Base-by-base conservation (phyloP, 2,113 vertebrate genomes). In the Rhynchopsitta pachyrhyncha region DNA sequence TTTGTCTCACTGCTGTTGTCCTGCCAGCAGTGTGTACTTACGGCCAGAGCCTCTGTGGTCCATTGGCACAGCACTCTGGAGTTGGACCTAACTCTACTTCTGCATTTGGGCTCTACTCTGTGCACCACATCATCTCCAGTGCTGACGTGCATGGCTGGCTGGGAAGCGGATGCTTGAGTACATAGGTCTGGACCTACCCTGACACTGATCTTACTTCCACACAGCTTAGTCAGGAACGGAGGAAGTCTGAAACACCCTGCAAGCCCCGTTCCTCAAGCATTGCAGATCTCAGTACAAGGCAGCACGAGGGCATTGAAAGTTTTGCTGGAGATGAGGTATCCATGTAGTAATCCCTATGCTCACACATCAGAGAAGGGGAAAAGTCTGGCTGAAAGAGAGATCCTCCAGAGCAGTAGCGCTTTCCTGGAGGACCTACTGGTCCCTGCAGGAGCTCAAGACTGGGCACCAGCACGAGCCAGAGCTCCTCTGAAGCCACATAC, bases 1-100 rank as follows among this genome's bases (percentile, higher is more conserved):
- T 93, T 96, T 91, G 88, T 82, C 94, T 74, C 90, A 68, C 85
- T 78, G 96, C 81, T 95, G 63, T 68, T 90, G 37, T 93, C 64
- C 88, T 75, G 94, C 95, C 96, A 96, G 90, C 87, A 94, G 13
- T 35, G 52, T 62, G 86, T 75, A 47, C 85, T 75, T 60, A 10
- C 0, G 74, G 80, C 73, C 7, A 2, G 63, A 91, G 90, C 46
- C 88, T 85, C 87, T 62, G 70, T 37, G 15, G 68, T 63, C 81
- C 92, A 42, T 71, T 90, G 96, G 92, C 95, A 92, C 82, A 6
- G 64, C 77, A 55, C 79, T 57, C 12, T 7, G 73, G 4, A 68
- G 84, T 28, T 47, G 80, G 82, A 90, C 59, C 76, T 90, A 28
- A 9, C 71, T 53, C 82, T 37, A 1, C 41, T 71, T 8, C 74